phyloP scores from a whole-genome alignment of 2,113 vertebrate genomes.

The Thunnus maccoyii region DNA sequence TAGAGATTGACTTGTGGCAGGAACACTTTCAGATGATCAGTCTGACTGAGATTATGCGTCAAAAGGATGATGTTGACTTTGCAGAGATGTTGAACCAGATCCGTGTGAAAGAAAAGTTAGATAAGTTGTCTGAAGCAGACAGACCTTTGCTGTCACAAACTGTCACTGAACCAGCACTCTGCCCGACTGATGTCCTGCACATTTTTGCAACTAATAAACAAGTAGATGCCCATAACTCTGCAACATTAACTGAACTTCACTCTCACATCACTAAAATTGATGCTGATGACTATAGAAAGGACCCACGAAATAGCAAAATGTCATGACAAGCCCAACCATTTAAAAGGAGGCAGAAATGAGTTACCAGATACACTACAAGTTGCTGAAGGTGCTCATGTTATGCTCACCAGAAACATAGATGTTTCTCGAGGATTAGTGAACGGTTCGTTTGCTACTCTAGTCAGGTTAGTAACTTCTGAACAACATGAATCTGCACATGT shows the following conservation, averaged over 20 bases:
- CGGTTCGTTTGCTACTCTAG: no score
- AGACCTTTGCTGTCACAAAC: slow-evolving; percentile 23
- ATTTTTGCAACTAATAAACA: slow-evolving; percentile 60
- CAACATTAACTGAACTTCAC: slow-evolving; percentile 8
- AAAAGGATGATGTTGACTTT: slow-evolving; percentile 61
- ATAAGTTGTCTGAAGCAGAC: slow-evolving; percentile 25
- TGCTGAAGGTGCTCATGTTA: no score
- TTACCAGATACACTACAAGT: no score
- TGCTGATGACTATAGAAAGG: no score
- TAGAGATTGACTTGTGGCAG: slow-evolving; percentile 43
- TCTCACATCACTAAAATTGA: no score
- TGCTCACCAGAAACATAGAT: no score
- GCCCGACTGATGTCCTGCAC: slow-evolving; percentile 44
- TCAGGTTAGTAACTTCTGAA: no score
- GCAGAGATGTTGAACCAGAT: slow-evolving; percentile 64
- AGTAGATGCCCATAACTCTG: neutral
- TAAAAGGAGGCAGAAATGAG: no score
- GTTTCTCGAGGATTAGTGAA: no score
- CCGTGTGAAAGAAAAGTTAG: slow-evolving; percentile 37
- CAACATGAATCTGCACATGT: no score
- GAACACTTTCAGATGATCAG: slow-evolving; percentile 60
- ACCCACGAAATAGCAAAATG: no score
- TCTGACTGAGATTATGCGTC: slow-evolving; percentile 57
- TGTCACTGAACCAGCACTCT: slow-evolving; percentile 16
- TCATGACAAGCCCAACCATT: no score